Conservation (phyloP, 2,113 vertebrate species). For the Recurvirostra avosetta region DNA sequence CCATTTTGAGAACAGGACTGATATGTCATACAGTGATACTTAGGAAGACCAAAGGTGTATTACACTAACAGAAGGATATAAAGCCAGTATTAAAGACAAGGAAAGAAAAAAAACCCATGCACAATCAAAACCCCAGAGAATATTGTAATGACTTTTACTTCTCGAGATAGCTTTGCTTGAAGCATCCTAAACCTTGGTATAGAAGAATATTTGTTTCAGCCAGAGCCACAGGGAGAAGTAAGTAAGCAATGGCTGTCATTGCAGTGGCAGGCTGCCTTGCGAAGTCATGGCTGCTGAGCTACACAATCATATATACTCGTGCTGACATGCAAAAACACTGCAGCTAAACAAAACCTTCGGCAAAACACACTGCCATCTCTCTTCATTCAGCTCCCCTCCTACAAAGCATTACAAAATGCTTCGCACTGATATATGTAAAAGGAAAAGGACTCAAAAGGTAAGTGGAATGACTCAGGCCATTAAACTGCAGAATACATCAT, state of each 20-base stretch:
- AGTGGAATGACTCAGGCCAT: neutral
- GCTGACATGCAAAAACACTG: constrained; percentile 17
- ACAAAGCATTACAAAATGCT: neutral
- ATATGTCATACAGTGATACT: neutral
- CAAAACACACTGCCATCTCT: neutral
- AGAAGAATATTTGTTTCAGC: neutral
- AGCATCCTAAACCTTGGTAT: neutral
- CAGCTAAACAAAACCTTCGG: neutral
- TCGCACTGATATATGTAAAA: neutral
- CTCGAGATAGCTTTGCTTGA: neutral
- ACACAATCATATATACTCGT: neutral
- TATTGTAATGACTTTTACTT: neutral
- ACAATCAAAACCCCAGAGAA: neutral
- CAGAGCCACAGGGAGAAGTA: neutral
- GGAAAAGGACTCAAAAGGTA: neutral
- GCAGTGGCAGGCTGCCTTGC: constrained; percentile 5
- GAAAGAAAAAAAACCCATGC: too few species aligned
- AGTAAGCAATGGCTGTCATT: neutral
- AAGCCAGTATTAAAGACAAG: neutral
- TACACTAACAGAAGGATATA: neutral
- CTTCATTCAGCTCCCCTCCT: neutral
- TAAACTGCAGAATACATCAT: neutral
- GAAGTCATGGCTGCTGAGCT: constrained; percentile 23
- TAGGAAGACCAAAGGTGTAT: neutral
- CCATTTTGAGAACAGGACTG: neutral